Base-by-base conservation (phyloP, 2,888 invertebrate genomes). In the Hirtodrosophila histrioides region DNA sequence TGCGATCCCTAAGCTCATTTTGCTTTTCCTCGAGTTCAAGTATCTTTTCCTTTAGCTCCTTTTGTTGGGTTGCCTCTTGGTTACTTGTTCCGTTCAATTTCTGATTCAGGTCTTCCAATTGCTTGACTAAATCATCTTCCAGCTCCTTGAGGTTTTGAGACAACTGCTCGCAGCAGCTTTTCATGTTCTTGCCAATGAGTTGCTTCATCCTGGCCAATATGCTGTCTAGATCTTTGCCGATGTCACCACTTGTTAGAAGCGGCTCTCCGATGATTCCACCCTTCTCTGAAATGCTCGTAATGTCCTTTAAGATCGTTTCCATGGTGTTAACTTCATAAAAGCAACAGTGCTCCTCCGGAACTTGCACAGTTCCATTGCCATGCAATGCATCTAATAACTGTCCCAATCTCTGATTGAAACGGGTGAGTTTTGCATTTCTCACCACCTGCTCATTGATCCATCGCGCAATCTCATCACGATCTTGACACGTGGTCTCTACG, bases 361-460 rank as follows among this genome's bases (percentile, higher is more conserved):
- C 29, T n/a, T 23, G 6, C 0, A 10, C 7, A 3, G 37, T 37
- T 0, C 10, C 4, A 1, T 50, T 46, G 0, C 4, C 35, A 27
- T 60, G 45, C 0, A 83, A 12, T 1, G 4, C 29, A 6, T 51
- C 6, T 7, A 71, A 11, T 1, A 77, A 1, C 2, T 48, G 3
- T 1, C 11, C 31, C 9, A 78, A 17, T 9, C 12, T 46, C 9
- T 43, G 37, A 49, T 72, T 79, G 6, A 72, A 57, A 1, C 9
- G 9, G 3, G 62, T 58, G 3, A 78, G 11, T 6, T 68, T 69
- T 1, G 44, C 55, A 48, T 68, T 61, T 23, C 39, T 33, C 5
- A 17, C 12, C 12, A 64, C 33, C 43, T 70, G 75, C 4, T 54
- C 48, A 5, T 68, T 64, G 12, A 75, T 41, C 85, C 85, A 81